Conservation (phyloP, 1,140 invertebrate species). For the Plectus sambesii region DNA sequence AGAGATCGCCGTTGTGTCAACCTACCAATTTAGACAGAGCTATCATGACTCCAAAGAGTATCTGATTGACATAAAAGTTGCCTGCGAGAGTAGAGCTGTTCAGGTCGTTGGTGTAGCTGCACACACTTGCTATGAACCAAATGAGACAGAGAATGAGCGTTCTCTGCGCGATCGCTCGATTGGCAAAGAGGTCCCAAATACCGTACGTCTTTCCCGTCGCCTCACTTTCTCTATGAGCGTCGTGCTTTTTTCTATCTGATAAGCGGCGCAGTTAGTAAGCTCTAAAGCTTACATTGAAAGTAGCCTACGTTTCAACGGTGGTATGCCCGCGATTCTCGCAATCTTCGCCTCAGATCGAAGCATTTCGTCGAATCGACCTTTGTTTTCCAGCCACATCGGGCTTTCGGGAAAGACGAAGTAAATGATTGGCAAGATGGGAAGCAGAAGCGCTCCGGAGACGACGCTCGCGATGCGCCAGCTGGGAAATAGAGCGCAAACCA, state of each 20-base stretch:
- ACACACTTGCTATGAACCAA: conserved; percentile 37
- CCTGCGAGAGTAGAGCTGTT: conserved; percentile 39
- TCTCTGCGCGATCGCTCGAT: conserved; percentile 14
- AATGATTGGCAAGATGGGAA: conserved; percentile 35
- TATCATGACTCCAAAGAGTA: conserved; percentile 42
- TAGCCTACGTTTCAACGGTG: conserved; percentile 12
- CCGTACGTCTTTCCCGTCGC: no score
- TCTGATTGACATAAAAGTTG: conserved; percentile 41
- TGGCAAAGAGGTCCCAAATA: conserved; percentile 10
- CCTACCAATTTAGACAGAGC: conserved; percentile 38
- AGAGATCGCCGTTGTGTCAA: no score
- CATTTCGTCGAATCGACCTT: no score
- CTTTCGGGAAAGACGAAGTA: conserved; percentile 42
- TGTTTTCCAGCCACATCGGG: conserved; percentile 44
- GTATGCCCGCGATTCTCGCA: conserved; percentile 35
- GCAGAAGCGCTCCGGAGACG: conserved; percentile 34
- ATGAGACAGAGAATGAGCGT: conserved; percentile 28
- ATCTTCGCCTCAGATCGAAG: conserved; percentile 32
- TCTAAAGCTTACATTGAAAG: neutral
- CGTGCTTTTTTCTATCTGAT: no score
- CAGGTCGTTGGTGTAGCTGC: conserved; percentile 41
- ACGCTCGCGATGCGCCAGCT: conserved; percentile 39
- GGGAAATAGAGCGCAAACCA: conserved; percentile 40
- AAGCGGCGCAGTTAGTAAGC: no score
- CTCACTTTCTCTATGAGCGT: neutral